A percentile compares a stretch with the other conserved stretches of the same genome.
phyloP scores from a whole-genome alignment of 2,797 vertebrate species.

The Pangasius macronema region DNA sequence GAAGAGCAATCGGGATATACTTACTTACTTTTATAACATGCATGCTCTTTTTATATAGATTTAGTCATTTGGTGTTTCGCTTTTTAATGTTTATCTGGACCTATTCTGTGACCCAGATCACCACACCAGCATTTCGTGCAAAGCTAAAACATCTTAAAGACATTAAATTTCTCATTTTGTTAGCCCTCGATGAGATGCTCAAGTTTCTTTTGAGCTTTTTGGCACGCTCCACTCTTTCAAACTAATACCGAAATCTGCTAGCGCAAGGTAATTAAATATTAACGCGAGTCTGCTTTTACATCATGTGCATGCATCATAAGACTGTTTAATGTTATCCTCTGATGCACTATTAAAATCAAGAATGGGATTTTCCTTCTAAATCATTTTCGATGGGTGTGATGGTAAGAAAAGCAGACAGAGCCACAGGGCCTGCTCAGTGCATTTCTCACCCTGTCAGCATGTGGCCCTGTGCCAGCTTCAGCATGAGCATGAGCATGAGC shows the following conservation, averaged over 20 bases:
- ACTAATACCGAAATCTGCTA: neutral
- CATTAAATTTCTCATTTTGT: neutral
- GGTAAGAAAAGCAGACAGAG: slow-evolving; percentile 33
- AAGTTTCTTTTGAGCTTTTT: slow-evolving; percentile 3
- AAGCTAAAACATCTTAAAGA: slow-evolving; percentile 1
- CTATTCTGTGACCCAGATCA: neutral
- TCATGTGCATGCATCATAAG: neutral
- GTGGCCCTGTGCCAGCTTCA: slow-evolving; percentile 29
- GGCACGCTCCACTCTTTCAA: neutral
- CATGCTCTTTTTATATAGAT: neutral
- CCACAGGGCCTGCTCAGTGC: slow-evolving; percentile 25
- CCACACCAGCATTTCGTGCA: no score
- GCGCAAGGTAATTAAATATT: slow-evolving; percentile 5
- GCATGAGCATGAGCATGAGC: slow-evolving; percentile 23
- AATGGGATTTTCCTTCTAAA: slow-evolving; percentile 20
- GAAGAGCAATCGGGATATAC: neutral
- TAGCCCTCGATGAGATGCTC: neutral
- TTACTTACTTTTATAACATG: neutral
- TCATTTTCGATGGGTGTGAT: slow-evolving; percentile 26
- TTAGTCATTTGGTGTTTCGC: neutral
- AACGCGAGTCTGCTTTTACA: neutral
- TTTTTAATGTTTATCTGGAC: neutral
- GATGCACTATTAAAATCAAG: slow-evolving; percentile 14
- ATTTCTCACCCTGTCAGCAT: slow-evolving; percentile 44
- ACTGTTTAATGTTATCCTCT: slow-evolving; percentile 27